phyloP scores from a whole-genome alignment of 2,113 vertebrate genomes.

The Anguilla rostrata region DNA sequence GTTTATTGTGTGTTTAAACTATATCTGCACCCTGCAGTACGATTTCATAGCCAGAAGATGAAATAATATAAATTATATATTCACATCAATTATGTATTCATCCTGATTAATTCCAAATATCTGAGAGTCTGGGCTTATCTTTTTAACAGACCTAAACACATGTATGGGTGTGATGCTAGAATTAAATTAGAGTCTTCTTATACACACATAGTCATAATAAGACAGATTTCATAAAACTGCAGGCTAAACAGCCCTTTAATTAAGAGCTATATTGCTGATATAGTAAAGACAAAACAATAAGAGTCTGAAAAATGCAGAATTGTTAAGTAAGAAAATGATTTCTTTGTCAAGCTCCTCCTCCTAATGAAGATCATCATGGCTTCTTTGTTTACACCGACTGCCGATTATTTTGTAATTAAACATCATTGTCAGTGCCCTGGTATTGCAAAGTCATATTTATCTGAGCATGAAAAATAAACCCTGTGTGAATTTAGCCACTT shows the following conservation, averaged over 20 bases:
- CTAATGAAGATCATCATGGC: not conserved
- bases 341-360: not conserved
- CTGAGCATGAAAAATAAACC: not conserved
- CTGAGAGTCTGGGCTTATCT: conserved; percentile 60
- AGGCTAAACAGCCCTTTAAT: not conserved
- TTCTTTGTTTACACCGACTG: not conserved
- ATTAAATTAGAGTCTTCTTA: not conserved
- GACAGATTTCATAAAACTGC: not conserved
- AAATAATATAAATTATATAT: conserved; percentile 88
- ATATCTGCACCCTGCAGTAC: conserved; percentile 71
- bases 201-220: not conserved
- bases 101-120: conserved; percentile 85
- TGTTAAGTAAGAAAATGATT: not conserved
- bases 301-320: not conserved
- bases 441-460: not conserved
- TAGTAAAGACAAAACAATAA: not conserved
- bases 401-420: not conserved
- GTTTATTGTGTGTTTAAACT: conserved; percentile 38
- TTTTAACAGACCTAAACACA: conserved; percentile 16
- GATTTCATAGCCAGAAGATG: conserved; percentile 82
- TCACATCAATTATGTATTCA: conserved; percentile 85
- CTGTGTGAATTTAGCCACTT: not conserved
- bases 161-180: not conserved
- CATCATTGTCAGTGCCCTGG: not conserved
- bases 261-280: not conserved